Base-by-base conservation (phyloP, 2,113 vertebrate species). In the Nibea coibor region DNA sequence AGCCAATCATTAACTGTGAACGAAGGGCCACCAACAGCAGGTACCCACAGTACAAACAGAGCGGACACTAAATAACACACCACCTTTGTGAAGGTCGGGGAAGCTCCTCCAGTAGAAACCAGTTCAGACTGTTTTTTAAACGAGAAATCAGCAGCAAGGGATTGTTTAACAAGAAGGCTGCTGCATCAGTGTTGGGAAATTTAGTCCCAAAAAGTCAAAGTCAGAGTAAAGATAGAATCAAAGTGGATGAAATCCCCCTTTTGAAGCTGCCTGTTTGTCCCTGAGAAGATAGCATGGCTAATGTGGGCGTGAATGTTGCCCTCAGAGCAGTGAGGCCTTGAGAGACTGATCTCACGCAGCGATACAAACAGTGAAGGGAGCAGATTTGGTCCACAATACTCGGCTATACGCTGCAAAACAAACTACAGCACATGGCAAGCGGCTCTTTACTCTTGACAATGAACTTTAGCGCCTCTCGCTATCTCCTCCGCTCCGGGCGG, bases 1-100 rank as follows among this genome's bases (percentile, higher is more conserved):
- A 73, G 80, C 62, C 31, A 91, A 86, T 93, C 65, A 91, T 88
- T 83, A 82, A 91, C 81, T 70, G 28, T 42, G 63, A 70, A 35
- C 61, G 0, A 24, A n/a, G 19, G 42, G 28, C 26, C 72, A 22
- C 19, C 35, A 3, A 19, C 19, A 22, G 20, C 10, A 45, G 58
- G 31, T 35, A n/a, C 57, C 47, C 59, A 63, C 75, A 75, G 59
- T 51, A 68, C 56, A 4, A 80, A 78, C 72, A 76, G 17, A 39
- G 35, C 7, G 39, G 43, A 61, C 51, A 62, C 67, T 68, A 73
- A 78, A 69, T 51, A 70, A 50, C 42, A 56, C 2, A 22, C 0
- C 51, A 56, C 62, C 47, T 20, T 11, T 16, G 65, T 39, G 0
- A 51, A 65, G n/a, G 35, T 67, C 53, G 39, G 59, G 6, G 17